Evolutionary conservation across 2,113 vertebrate genomes (phyloP), one percentile per base, ranked within the genome.

Genomic region (Cryptotis parvus): DNA sequence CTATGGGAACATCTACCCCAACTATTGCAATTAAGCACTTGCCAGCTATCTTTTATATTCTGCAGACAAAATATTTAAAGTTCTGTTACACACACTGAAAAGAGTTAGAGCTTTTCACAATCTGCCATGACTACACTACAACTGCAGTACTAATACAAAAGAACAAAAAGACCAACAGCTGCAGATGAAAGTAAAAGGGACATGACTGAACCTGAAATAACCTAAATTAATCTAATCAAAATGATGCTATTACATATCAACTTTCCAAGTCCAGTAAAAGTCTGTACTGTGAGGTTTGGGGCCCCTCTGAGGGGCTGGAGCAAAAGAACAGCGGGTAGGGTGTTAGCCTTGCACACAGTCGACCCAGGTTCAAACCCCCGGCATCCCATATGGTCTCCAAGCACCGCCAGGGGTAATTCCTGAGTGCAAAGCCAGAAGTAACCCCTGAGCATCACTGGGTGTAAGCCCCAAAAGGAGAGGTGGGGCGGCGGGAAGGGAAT

Each of bases 91-190:
- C 39, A 91, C 65, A 69, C 92, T 78, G 91, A 11, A 90, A 66
- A 68, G 91, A 94, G 61, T 70, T 31, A 78, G 9, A 91, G 73
- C 15, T 76, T 87, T 87, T 70, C n/a, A 80, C 18, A 65, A 55
- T 93, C 65, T 89, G 68, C 89, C 73, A 89, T 86, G 73, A 66
- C 22, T 70, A 76, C n/a, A 76, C 87, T 90, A 35, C 85, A 63
- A 83, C 14, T 61, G 77, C 90, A 74, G 75, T 35, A 61, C 68
- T 76, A 95, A 69, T 58, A 58, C 74, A 94, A 84, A 92, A n/a
- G 35, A 52, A 90, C 75, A 45, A 93, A 89, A 91, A 68, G 88
- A 94, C 66, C 41, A 92, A 87, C 58, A 92, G 49, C 52, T 91
- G 76, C n/a, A 41, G 74, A 65, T 27, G 41, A 96, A 96, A 65